phyloP scores from a whole-genome alignment of 1,140 invertebrate genomes.

The Lordiphosa collinella region DNA sequence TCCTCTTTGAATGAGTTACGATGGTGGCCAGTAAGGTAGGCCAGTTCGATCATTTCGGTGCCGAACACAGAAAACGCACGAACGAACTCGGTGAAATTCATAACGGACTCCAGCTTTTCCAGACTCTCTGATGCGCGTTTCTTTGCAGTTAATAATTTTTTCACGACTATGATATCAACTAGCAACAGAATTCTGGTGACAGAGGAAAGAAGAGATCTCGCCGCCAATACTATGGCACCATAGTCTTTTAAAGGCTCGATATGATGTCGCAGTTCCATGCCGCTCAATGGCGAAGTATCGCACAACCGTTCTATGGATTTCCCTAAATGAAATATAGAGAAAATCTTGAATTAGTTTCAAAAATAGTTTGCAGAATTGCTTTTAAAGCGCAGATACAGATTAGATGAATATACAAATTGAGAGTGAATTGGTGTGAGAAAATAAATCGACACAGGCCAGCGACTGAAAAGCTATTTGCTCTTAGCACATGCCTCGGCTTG shows the following conservation, averaged over 20 bases:
- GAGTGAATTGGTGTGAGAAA: too few relatives aligned
- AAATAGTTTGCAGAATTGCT: too few relatives aligned
- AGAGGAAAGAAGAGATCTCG: constrained; percentile 94
- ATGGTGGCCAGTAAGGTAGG: constrained; percentile 91
- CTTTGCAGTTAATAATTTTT: constrained; percentile 96
- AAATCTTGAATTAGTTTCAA: not conserved
- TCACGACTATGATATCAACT: constrained; percentile 99
- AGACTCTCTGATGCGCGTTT: constrained; percentile 95
- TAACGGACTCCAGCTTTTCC: constrained; percentile 94
- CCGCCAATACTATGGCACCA: constrained; percentile 92
- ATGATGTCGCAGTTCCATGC: constrained; percentile 80
- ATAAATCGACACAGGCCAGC: too few relatives aligned
- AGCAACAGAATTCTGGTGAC: constrained; percentile 98
- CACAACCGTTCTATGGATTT: constrained; percentile 92
- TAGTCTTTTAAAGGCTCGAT: constrained; percentile 84
- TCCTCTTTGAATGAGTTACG: constrained; percentile 97
- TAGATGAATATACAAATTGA: too few relatives aligned
- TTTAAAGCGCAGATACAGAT: too few relatives aligned
- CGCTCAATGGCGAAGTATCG: constrained; percentile 85
- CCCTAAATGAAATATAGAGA: constrained; percentile 35
- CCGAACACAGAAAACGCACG: constrained; percentile 99
- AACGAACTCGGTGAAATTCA: constrained; percentile 99
- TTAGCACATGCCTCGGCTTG: too few relatives aligned
- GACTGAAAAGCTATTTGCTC: too few relatives aligned
- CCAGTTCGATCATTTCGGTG: constrained; percentile 98